phyloP scores from a whole-genome alignment of 2,888 invertebrate genomes.

The Nymphalis c-album region DNA sequence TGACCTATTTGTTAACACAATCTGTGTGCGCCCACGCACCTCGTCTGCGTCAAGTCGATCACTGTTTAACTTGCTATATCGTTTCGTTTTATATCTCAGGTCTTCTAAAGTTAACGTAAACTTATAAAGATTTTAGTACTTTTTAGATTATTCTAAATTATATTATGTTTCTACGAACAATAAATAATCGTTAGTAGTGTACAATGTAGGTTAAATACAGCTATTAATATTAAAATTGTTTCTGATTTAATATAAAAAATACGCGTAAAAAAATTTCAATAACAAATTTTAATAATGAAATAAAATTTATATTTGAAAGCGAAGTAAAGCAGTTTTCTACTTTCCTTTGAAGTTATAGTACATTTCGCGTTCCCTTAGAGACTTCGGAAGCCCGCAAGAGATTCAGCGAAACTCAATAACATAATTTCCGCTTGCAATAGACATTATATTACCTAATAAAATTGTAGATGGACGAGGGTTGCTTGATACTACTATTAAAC shows the following conservation, averaged over 20 bases:
- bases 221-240: not conserved
- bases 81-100: slow-evolving; percentile 46
- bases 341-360: not conserved
- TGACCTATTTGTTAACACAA: slow-evolving; percentile 73
- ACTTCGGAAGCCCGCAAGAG: slow-evolving; percentile 34
- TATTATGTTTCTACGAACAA: not conserved
- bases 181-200: not conserved
- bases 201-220: not conserved
- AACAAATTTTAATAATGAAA: not conserved
- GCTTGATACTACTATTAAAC: not conserved
- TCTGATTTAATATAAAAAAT: not conserved
- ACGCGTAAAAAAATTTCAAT: not conserved
- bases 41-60: slow-evolving; percentile 58
- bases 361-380: slow-evolving; percentile 5
- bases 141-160: not conserved
- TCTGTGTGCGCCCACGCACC: slow-evolving; percentile 68
- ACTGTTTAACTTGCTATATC: slow-evolving; percentile 46
- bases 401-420: slow-evolving; percentile 57
- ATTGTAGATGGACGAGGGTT: not conserved
- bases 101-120: slow-evolving; percentile 44
- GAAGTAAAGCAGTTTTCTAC: not conserved
- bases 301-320: not conserved
- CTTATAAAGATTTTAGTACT: slow-evolving; percentile 14
- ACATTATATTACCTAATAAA: slow-evolving; percentile 43
- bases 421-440: slow-evolving; percentile 61